A percentile compares a stretch with the other conserved stretches of the same genome.
These are phyloP conservation scores for Progne subis DNA, from an alignment of 2,113 vertebrate species.

Conservation along the genomic window DNA sequence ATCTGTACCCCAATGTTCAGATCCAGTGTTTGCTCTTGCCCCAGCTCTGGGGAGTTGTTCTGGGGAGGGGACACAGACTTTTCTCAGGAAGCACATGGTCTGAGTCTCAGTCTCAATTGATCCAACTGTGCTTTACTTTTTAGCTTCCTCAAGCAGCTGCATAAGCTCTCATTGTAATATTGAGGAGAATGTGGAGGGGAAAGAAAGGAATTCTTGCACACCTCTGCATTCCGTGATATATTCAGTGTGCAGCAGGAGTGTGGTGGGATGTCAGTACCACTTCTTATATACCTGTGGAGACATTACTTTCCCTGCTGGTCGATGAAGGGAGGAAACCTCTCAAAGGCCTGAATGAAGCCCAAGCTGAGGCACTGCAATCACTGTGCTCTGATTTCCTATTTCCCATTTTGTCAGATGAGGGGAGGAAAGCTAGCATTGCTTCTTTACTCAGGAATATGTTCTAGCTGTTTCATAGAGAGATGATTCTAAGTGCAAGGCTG, in stretches of 20 bases:
- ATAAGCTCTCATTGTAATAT: background rate
- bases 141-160: background rate
- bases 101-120: background rate
- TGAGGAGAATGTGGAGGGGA: background rate
- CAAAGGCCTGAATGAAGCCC: background rate
- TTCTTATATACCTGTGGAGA: background rate
- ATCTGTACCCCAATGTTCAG: rapidly evolving
- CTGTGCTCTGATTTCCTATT: background rate
- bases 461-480: background rate
- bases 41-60: background rate
- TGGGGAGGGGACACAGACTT: background rate
- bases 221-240: rapidly evolving
- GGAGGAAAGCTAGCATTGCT: background rate
- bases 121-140: background rate
- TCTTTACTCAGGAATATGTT: background rate
- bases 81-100: rapidly evolving
- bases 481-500: background rate
- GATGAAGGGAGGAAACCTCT: background rate
- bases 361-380: background rate
- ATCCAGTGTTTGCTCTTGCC: background rate
- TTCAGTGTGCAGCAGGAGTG: background rate
- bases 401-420: background rate
- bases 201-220: background rate
- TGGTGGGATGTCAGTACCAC: background rate
- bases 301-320: background rate